These are phyloP conservation scores for Morpho helenor DNA, from an alignment of 2,888 invertebrate species.

Conservation along the genomic window DNA sequence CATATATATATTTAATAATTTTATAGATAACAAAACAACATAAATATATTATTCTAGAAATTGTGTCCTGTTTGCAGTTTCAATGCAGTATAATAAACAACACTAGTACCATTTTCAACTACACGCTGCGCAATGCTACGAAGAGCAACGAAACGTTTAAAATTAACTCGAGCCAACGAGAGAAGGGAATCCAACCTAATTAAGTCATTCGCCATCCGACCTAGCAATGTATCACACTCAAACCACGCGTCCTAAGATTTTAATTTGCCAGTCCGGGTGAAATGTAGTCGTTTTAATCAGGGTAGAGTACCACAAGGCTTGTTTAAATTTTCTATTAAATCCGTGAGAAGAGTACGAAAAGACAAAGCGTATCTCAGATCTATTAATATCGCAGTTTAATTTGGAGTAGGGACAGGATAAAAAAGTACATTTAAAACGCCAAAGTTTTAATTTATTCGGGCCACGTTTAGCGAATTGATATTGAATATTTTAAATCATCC, in stretches of 20 bases:
- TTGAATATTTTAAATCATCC: no score
- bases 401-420: slow-evolving; percentile 43
- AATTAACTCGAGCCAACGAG: slow-evolving; percentile 17
- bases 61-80: slow-evolving; percentile 5
- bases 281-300: slow-evolving; percentile 70
- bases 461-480: slow-evolving; percentile 20
- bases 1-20: no score
- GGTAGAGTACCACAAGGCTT: slow-evolving; percentile 47
- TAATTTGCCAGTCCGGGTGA: slow-evolving; percentile 54
- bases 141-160: slow-evolving; percentile 11
- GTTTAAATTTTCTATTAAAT: slow-evolving; percentile 75
- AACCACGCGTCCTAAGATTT: slow-evolving; percentile 62
- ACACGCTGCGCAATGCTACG: slow-evolving; percentile 2
- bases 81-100: slow-evolving; percentile 12
- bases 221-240: slow-evolving; percentile 30
- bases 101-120: slow-evolving; percentile 14
- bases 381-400: slow-evolving; percentile 76
- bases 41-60: background rate
- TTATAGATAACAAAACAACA: no score
- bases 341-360: slow-evolving; percentile 55
- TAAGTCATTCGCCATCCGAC: slow-evolving; percentile 29
- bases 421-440: slow-evolving; percentile 23
- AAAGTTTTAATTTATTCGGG: slow-evolving; percentile 30
- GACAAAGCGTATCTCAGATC: slow-evolving; percentile 73
- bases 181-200: slow-evolving; percentile 28